Percentiles rank a stretch among this genome's conserved stretches.
Conservation (phyloP, 1,140 invertebrate genomes). For the Lethocerus indicus region DNA sequence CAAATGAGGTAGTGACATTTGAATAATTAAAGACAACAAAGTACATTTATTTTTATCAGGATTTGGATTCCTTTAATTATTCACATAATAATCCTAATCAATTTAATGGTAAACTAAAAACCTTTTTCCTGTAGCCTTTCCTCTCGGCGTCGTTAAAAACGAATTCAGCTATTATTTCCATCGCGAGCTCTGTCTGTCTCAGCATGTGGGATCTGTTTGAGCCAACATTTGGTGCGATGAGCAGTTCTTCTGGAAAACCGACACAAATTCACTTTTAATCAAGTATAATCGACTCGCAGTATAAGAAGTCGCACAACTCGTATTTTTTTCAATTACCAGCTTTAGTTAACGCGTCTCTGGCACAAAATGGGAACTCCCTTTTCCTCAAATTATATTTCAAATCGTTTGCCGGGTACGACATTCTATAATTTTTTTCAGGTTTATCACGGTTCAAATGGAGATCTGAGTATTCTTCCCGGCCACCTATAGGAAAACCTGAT, state of each 20-base stretch:
- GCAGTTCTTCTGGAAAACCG: neutral
- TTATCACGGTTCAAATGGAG: too few relatives aligned
- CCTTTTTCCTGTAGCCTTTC: conserved; percentile 25
- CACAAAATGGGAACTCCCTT: conserved; percentile 1
- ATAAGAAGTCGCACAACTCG: neutral
- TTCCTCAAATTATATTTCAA: too few relatives aligned
- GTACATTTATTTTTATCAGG: neutral
- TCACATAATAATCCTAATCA: too few relatives aligned
- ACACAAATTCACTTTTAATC: neutral
- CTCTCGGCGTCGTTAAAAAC: conserved; percentile 60
- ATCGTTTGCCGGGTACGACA: too few relatives aligned
- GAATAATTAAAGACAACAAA: neutral
- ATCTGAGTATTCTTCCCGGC: too few relatives aligned
- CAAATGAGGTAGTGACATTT: neutral
- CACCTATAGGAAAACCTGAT: too few relatives aligned
- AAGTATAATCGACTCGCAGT: neutral
- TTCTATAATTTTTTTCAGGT: too few relatives aligned
- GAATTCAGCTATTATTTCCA: conserved; percentile 66
- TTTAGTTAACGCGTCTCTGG: conserved; percentile 1
- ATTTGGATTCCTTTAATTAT: neutral
- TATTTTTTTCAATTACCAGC: neutral
- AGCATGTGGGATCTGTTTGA: conserved; percentile 23
- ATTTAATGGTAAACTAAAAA: neutral
- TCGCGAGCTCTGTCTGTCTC: conserved; percentile 40
- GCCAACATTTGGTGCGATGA: neutral